Evolutionary conservation across 1,140 invertebrate species (phyloP), one percentile per base, ranked within the genome.

Genomic region (Choristoneura fumiferana): DNA sequence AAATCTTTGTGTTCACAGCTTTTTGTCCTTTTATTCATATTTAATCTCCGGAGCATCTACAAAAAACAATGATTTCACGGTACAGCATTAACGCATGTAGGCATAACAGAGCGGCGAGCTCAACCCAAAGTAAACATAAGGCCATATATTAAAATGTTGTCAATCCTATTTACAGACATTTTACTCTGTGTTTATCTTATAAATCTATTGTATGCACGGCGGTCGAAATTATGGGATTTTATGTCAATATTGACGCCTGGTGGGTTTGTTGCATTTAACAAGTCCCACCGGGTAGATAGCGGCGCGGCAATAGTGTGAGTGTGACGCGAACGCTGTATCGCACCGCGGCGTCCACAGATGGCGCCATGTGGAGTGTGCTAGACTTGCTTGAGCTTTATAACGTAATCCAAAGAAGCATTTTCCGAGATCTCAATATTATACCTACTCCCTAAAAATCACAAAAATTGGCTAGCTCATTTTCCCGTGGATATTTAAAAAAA

Each of bases 61-160:
- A 88, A 88, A 87, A 88, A 87, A 80, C 79, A 84, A 84, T 81
- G 73, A 88, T 88, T 88, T 88, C 84, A 88, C 85, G 85, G 78
- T 88, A 78, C 76, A 79, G 81, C 76, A 81, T 84, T 84, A 86
- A 84, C 81, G 73, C 82, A 73, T 87, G 80, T 87, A 85, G 78
- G 78, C 81, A 79, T 82, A 84, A 84, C 82, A 80, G 76, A 76
- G 75, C 74, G 68, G 40, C 69, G 72, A 78, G 68, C 67, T 35
- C 64, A 64, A 72, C 66, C 76, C 78, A 81, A 71, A 76, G 78
- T 63, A 86, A 88, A 88, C 78, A 86, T 54, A 67, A 68, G 71
- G 71, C 78, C 78, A 84, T 86, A 87, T 86, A 88, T 88, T 85
- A 84, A 84, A 88, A 84, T 85, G 82, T 87, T 87, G 85, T 88